Conservation (phyloP, 1,140 invertebrate genomes). For the Anastrepha ludens region DNA sequence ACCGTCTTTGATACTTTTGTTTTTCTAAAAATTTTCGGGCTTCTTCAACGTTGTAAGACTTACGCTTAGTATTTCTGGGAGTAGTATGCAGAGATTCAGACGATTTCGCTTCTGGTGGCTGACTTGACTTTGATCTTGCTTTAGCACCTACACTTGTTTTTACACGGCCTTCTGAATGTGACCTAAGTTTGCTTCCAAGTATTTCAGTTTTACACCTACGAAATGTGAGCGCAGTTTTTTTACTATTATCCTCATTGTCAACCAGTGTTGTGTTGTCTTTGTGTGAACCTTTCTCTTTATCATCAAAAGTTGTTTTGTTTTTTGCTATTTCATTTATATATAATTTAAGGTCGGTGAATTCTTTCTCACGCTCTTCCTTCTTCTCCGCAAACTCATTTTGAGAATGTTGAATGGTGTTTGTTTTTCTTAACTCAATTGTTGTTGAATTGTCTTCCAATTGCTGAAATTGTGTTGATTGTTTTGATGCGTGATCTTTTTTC, state of each 20-base stretch:
- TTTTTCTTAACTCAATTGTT: not conserved
- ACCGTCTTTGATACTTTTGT: conserved; percentile 52
- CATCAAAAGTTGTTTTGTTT: not conserved
- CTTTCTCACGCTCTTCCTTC: conserved; percentile 52
- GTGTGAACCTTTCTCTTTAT: not conserved
- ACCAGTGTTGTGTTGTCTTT: not conserved
- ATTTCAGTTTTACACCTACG: conserved; percentile 3
- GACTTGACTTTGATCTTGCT: conserved; percentile 52
- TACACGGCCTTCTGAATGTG: not conserved
- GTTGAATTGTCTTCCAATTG: not conserved
- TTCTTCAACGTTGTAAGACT: conserved; percentile 54
- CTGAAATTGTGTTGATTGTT: not conserved
- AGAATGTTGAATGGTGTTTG: not conserved
- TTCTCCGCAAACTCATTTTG: conserved; percentile 42
- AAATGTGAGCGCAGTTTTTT: not conserved
- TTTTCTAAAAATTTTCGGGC: conserved; percentile 54
- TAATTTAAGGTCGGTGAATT: conserved; percentile 51
- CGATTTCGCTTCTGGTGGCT: conserved; percentile 15
- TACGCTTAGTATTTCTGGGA: not conserved
- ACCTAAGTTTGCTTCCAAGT: not conserved
- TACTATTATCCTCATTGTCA: not conserved
- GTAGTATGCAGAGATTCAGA: not conserved
- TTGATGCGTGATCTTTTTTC: not conserved
- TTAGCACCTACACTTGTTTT: not conserved
- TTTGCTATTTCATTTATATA: conserved; percentile 52